A percentile compares a stretch with the other conserved stretches of the same genome.
phyloP scores from a whole-genome alignment of 1,140 invertebrate genomes.

The Venustaconcha ellipsiformis region DNA sequence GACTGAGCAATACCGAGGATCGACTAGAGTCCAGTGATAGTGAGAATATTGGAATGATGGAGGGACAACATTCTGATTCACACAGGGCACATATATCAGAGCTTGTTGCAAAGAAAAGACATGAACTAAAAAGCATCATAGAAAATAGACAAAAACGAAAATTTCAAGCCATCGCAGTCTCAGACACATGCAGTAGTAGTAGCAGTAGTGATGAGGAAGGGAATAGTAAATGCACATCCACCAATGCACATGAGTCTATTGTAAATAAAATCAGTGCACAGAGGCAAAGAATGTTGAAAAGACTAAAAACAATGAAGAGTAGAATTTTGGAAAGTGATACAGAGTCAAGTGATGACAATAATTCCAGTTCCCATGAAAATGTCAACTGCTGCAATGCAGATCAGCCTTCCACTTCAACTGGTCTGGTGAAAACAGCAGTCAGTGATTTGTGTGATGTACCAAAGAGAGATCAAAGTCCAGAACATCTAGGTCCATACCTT shows the following conservation, averaged over 20 bases:
- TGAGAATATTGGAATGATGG: constrained; percentile 8
- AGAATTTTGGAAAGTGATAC: constrained; percentile 46
- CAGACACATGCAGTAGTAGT: background rate
- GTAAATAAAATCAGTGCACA: constrained; percentile 12
- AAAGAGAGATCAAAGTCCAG: constrained; percentile 12
- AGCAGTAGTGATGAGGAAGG: background rate
- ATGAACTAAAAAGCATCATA: too few relatives aligned
- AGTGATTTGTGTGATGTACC: constrained; percentile 14
- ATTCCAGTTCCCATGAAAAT: constrained; percentile 9
- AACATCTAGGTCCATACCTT: background rate
- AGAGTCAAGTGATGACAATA: constrained; percentile 37
- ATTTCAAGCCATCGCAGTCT: background rate
- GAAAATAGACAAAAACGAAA: background rate
- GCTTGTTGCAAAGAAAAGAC: too few relatives aligned
- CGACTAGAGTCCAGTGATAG: constrained; percentile 21
- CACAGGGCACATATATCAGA: too few relatives aligned
- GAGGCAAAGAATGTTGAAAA: constrained; percentile 41
- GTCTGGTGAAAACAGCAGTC: background rate
- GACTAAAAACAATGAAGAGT: constrained; percentile 43
- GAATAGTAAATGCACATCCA: background rate
- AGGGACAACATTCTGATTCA: constrained; percentile 1
- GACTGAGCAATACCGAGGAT: constrained; percentile 18
- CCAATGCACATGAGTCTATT: background rate
- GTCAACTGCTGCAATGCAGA: constrained; percentile 1
- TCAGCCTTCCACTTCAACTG: background rate